These are phyloP conservation scores for Drosophila truncata DNA, from an alignment of 1,140 invertebrate species.

Conservation along the genomic window DNA sequence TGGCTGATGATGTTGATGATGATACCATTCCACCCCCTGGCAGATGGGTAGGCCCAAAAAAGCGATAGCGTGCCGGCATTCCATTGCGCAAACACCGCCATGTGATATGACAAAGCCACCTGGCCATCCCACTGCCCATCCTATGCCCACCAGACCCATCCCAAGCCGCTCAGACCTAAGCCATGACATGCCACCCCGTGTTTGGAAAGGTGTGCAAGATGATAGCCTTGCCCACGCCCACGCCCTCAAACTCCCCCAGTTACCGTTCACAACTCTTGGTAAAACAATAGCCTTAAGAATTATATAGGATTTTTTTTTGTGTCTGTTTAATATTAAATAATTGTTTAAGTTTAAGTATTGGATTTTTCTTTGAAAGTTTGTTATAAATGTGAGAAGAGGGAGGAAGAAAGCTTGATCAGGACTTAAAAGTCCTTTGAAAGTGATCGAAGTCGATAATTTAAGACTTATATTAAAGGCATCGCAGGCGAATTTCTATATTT, in stretches of 20 bases:
- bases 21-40: constrained; percentile 24
- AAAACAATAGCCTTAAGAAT: not conserved
- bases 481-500: not conserved
- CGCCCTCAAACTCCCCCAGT: constrained; percentile 19
- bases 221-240: constrained; percentile 36
- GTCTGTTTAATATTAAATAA: not conserved
- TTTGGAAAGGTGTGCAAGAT: constrained; percentile 58
- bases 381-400: no score
- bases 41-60: constrained; percentile 37
- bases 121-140: constrained; percentile 34
- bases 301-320: not conserved
- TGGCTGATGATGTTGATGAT: constrained; percentile 24
- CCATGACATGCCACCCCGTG: constrained; percentile 25
- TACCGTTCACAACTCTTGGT: constrained; percentile 15
- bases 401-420: not conserved
- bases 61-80: constrained; percentile 61
- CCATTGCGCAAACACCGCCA: constrained; percentile 78
- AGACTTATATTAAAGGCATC: not conserved
- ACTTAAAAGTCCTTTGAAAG: not conserved
- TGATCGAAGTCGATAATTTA: rapidly evolving
- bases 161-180: not conserved
- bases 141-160: not conserved
- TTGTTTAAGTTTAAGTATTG: not conserved
- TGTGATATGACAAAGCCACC: constrained; percentile 69
- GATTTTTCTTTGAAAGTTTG: not conserved